Percentiles rank a stretch among this genome's conserved stretches.
Conservation (phyloP, 2,113 vertebrate genomes). For the Cyphomyrus plagiostoma region DNA sequence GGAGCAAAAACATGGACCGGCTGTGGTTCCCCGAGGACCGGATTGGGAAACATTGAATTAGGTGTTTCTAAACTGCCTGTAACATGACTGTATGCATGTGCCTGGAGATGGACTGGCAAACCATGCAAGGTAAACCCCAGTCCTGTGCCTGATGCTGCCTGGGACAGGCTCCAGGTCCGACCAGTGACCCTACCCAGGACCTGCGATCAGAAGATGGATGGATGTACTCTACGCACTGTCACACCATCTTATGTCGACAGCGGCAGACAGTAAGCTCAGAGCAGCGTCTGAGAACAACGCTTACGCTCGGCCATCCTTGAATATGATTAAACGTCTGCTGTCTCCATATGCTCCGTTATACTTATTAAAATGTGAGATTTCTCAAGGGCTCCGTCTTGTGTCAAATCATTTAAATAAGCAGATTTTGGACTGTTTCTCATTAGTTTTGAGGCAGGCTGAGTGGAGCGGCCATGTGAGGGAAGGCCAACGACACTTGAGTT, state of each 20-base stretch:
- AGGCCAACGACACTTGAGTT: background rate
- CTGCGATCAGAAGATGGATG: background rate
- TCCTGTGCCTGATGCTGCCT: background rate
- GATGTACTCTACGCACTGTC: background rate
- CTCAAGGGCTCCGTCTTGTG: background rate
- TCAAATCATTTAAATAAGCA: background rate
- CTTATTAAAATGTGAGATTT: slow-evolving; percentile 8
- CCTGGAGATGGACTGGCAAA: background rate
- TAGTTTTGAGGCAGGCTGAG: background rate
- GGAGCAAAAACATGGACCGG: background rate
- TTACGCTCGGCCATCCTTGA: background rate
- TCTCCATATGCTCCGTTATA: background rate
- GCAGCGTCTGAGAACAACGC: background rate
- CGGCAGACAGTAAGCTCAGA: background rate
- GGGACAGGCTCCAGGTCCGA: background rate
- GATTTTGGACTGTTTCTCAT: background rate
- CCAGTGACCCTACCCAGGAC: background rate
- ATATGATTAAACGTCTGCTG: slow-evolving; percentile 6
- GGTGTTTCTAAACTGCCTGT: background rate
- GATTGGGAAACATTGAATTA: background rate
- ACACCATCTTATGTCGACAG: background rate
- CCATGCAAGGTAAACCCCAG: background rate
- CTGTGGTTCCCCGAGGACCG: background rate
- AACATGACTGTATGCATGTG: background rate
- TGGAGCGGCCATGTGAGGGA: background rate